phyloP scores from a whole-genome alignment of 2,888 invertebrate genomes.

The Ochropacha duplaris region DNA sequence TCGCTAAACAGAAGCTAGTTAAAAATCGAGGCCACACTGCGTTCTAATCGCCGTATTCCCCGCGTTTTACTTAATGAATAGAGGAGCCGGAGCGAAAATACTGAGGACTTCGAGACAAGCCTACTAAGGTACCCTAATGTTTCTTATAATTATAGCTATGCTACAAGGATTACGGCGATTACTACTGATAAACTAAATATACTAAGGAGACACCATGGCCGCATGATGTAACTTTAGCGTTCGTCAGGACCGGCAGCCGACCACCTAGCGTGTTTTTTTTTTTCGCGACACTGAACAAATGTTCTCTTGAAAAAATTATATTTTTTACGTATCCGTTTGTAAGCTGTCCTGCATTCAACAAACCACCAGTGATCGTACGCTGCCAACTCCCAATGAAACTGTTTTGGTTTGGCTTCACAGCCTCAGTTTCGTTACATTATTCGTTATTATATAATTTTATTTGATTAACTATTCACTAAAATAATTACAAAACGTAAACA shows the following conservation, averaged over 20 bases:
- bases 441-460: slow-evolving; percentile 61
- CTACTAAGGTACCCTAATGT: slow-evolving; percentile 1
- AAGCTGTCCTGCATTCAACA: slow-evolving; percentile 13
- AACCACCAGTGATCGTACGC: slow-evolving; percentile 27
- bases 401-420: slow-evolving; percentile 75
- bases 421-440: slow-evolving; percentile 59
- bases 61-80: slow-evolving; percentile 7
- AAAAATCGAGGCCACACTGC: slow-evolving; percentile 78
- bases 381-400: slow-evolving; percentile 48
- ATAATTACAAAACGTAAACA: slow-evolving; percentile 31
- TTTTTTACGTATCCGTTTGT: not conserved
- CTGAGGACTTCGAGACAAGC: slow-evolving; percentile 17
- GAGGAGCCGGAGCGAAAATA: slow-evolving; percentile 15
- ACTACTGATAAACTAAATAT: slow-evolving; percentile 56
- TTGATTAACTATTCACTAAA: slow-evolving; percentile 44
- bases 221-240: slow-evolving; percentile 74
- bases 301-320: slow-evolving; percentile 10
- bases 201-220: slow-evolving; percentile 78
- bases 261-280: slow-evolving; percentile 22
- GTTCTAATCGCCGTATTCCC: slow-evolving; percentile 57
- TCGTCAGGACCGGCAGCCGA: slow-evolving; percentile 49
- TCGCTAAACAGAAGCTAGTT: slow-evolving; percentile 47
- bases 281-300: slow-evolving; percentile 3
- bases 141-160: slow-evolving; percentile 8
- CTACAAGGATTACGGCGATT: slow-evolving; percentile 57